Evolutionary conservation across 2,797 vertebrate genomes (phyloP).

Genomic region (Gymnothorax reevesii): DNA sequence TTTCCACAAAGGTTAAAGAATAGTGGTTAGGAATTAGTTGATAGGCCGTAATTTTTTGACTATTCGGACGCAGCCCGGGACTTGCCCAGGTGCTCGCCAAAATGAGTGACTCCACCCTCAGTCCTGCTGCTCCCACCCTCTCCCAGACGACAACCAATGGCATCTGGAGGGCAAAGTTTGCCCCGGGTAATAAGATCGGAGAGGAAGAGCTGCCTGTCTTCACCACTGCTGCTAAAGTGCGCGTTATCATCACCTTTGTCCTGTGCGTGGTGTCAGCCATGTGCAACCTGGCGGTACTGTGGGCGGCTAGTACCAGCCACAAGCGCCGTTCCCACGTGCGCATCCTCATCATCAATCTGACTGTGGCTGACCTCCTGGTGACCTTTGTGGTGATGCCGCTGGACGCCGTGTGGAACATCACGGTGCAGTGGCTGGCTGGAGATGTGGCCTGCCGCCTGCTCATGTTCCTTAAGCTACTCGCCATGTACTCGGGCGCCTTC

Average conservation of each 20-base stretch:
- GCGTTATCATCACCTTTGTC: slow-evolving; percentile 76
- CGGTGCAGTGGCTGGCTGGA: slow-evolving; percentile 79
- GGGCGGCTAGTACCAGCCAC: slow-evolving; percentile 68
- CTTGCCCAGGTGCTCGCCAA: not conserved
- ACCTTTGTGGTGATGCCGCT: slow-evolving; percentile 83
- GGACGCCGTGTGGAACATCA: slow-evolving; percentile 82
- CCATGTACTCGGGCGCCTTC: slow-evolving; percentile 81
- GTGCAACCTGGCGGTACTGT: slow-evolving; percentile 75
- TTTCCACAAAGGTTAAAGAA: no score
- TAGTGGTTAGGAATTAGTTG: no score
- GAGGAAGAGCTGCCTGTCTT: slow-evolving; percentile 73
- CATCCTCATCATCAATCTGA: slow-evolving; percentile 79
- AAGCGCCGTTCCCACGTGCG: slow-evolving; percentile 77
- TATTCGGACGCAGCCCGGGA: no score
- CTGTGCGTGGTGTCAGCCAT: slow-evolving; percentile 73
- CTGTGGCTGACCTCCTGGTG: slow-evolving; percentile 76
- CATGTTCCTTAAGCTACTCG: slow-evolving; percentile 80
- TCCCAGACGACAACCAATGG: not conserved
- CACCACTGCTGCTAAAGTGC: slow-evolving; percentile 75
- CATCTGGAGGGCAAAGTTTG: not conserved
- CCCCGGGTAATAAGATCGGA: not conserved
- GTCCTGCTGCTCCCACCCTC: not conserved
- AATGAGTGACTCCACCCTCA: slow-evolving; percentile 15
- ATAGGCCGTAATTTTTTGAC: no score
- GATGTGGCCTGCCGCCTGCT: slow-evolving; percentile 74